phyloP scores from a whole-genome alignment of 1,140 invertebrate species.

The Rhynchophorus ferrugineus region DNA sequence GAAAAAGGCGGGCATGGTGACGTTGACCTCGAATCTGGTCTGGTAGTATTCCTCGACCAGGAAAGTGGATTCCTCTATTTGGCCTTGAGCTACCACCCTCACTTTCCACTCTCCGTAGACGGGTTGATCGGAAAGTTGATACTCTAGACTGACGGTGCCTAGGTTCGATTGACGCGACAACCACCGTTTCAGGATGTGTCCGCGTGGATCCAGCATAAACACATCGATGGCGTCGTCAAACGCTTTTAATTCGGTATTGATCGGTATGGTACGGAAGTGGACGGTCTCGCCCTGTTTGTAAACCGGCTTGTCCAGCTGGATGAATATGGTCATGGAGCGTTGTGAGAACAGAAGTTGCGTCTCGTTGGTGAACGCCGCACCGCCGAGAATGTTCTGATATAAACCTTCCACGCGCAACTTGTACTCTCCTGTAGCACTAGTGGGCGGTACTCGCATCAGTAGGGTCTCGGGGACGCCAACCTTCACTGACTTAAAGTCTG shows the following conservation, averaged over 20 bases:
- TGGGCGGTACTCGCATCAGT: conserved; percentile 74
- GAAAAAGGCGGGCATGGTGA: conserved; percentile 91
- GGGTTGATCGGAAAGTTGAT: conserved; percentile 85
- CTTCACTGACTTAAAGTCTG: conserved; percentile 67
- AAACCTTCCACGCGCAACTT: conserved; percentile 81
- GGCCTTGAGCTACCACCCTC: conserved; percentile 77
- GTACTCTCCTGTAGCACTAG: conserved; percentile 73
- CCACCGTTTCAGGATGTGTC: conserved; percentile 80
- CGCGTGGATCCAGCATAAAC: conserved; percentile 79
- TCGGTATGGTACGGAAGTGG: conserved; percentile 78
- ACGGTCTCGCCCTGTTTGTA: conserved; percentile 91
- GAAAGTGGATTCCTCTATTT: conserved; percentile 79
- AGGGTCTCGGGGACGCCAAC: conserved; percentile 74
- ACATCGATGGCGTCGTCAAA: conserved; percentile 85
- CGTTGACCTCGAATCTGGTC: conserved; percentile 86
- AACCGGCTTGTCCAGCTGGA: conserved; percentile 91
- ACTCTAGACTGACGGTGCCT: conserved; percentile 84
- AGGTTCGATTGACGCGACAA: conserved; percentile 80
- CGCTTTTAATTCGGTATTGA: conserved; percentile 80
- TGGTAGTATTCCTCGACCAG: conserved; percentile 93
- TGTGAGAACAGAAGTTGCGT: conserved; percentile 72
- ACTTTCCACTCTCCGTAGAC: conserved; percentile 87
- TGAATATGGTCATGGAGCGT: conserved; percentile 90
- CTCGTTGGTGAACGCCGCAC: conserved; percentile 77
- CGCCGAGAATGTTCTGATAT: conserved; percentile 74